Evolutionary conservation across 2,888 invertebrate species (phyloP).

Genomic region (Uloborus plumipes): DNA sequence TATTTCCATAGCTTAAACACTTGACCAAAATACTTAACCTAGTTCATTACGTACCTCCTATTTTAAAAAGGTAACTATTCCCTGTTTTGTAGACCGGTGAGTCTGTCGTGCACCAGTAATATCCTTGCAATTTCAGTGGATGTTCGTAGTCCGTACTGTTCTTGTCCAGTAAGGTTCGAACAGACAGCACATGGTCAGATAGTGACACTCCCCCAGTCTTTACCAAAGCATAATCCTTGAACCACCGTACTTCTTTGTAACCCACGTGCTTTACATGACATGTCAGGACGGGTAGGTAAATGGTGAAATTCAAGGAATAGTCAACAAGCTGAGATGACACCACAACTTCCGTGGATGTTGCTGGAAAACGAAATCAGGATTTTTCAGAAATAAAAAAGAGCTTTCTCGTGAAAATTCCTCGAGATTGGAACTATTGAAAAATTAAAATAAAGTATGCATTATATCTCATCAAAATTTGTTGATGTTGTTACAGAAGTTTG

Average conservation of each 20-base stretch:
- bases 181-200: conserved; percentile 7
- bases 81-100: neutral
- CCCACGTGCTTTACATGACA: conserved; percentile 36
- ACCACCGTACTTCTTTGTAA: conserved; percentile 41
- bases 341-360: conserved; percentile 30
- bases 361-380: conserved; percentile 17
- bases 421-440: no score
- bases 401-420: no score
- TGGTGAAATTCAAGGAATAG: conserved; percentile 7
- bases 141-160: neutral
- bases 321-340: neutral
- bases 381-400: no score
- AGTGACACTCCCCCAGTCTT: neutral
- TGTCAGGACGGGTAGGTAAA: conserved; percentile 23
- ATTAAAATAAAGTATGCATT: no score
- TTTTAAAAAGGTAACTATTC: conserved; percentile 29
- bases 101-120: conserved; percentile 55
- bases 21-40: no score
- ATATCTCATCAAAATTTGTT: no score
- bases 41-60: conserved; percentile 5
- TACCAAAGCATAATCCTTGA: conserved; percentile 29
- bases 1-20: no score
- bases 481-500: no score
- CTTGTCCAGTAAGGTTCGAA: neutral
- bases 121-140: conserved; percentile 45